Percentiles rank a stretch among this genome's conserved stretches.
Conservation (phyloP, 2,888 invertebrate species). For the Scelioninae gen. 1 region DNA sequence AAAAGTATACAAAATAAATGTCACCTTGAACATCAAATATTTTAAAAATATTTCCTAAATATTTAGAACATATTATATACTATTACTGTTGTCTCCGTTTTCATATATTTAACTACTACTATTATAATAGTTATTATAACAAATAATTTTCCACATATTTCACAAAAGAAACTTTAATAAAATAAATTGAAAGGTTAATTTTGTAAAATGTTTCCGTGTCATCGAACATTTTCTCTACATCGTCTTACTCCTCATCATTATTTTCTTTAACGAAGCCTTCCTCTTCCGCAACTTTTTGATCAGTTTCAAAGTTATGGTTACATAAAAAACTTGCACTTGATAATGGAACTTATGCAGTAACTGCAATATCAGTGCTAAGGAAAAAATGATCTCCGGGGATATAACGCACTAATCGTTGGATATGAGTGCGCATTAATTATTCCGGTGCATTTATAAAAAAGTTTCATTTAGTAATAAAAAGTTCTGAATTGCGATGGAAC, state of each 20-base stretch:
- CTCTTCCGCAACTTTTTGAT: conserved; percentile 39
- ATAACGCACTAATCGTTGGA: conserved; percentile 14
- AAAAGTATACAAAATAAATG: too few relatives aligned
- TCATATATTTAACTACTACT: too few relatives aligned
- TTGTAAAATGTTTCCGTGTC: too few relatives aligned
- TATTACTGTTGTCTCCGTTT: too few relatives aligned
- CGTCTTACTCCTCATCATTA: conserved; percentile 21
- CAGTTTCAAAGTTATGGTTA: conserved; percentile 10
- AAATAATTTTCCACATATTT: too few relatives aligned
- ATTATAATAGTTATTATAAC: too few relatives aligned
- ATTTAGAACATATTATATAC: too few relatives aligned
- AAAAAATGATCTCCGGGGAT: conserved; percentile 24
- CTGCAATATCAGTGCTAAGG: neutral
- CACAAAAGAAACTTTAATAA: too few relatives aligned
- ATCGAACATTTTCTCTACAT: neutral
- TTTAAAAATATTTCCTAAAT: too few relatives aligned
- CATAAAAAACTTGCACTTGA: conserved; percentile 39
- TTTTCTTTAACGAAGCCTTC: conserved; percentile 15
- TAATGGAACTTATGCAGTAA: conserved; percentile 35
- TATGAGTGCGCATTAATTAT: conserved; percentile 15
- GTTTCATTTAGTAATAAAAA: neutral
- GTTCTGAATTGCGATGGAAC: neutral
- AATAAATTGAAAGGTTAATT: too few relatives aligned
- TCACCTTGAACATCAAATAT: too few relatives aligned
- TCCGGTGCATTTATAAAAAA: conserved; percentile 4